Conservation (phyloP, 2,797 vertebrate genomes). For the Pipistrellus nathusii region DNA sequence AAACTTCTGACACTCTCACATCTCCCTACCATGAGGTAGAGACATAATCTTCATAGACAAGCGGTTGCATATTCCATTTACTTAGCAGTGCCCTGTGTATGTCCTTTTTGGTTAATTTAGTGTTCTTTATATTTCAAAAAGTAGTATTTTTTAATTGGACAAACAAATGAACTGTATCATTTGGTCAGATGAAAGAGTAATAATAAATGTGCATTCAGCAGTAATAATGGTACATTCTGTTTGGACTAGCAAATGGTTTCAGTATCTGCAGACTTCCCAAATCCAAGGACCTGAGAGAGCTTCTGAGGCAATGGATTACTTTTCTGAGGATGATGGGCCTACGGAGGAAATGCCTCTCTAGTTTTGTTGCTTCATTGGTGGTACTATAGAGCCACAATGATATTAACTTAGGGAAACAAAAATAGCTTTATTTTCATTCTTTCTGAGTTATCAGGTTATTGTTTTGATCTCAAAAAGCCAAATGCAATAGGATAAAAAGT, state of each 20-base stretch:
- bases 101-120: background rate
- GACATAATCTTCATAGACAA: constrained; percentile 11
- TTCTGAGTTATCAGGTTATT: constrained; percentile 60
- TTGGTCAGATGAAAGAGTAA: background rate
- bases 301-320: constrained; percentile 30
- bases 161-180: background rate
- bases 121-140: constrained; percentile 45
- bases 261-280: constrained; percentile 59
- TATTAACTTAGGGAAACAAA: constrained; percentile 65
- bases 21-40: background rate
- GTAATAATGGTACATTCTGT: constrained; percentile 42
- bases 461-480: constrained; percentile 72
- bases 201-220: constrained; percentile 40
- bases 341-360: constrained; percentile 52
- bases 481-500: constrained; percentile 54
- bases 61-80: background rate
- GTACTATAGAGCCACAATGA: background rate
- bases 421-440: constrained; percentile 56
- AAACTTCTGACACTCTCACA: background rate
- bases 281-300: background rate
- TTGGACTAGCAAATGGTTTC: background rate
- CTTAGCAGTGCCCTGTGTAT: background rate
- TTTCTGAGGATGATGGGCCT: constrained; percentile 40
- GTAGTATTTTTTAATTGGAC: constrained; percentile 38
- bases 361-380: constrained; percentile 16